Evolutionary conservation across 2,113 vertebrate species (phyloP).

Genomic region (Thymallus thymallus): DNA sequence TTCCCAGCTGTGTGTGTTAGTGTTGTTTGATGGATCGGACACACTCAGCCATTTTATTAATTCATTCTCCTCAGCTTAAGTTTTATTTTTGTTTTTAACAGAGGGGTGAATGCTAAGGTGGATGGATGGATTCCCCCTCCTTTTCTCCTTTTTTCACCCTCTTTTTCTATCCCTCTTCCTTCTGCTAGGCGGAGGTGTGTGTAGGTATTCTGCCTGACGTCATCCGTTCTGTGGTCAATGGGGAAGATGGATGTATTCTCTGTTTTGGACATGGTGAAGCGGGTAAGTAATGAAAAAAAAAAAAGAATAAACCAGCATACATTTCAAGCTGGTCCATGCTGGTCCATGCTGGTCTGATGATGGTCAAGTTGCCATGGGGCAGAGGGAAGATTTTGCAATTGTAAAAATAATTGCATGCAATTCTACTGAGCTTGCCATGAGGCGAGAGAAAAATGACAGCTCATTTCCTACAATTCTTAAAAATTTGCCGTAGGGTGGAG

Average conservation of each 20-base stretch:
- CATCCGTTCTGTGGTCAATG: conserved; percentile 69
- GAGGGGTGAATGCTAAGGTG: background rate
- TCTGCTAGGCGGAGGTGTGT: conserved; percentile 62
- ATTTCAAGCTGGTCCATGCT: no score
- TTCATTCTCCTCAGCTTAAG: background rate
- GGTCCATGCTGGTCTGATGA: no score
- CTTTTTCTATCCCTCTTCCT: no score
- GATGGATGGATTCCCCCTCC: conserved; percentile 38
- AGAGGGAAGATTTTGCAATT: no score
- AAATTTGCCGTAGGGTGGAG: no score
- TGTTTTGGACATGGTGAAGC: conserved; percentile 61
- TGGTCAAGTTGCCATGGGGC: no score
- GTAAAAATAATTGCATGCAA: no score
- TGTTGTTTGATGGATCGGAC: background rate
- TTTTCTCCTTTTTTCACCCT: conserved; percentile 32
- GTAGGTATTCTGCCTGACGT: conserved; percentile 66
- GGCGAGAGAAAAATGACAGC: no score
- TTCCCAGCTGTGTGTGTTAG: background rate
- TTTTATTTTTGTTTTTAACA: background rate
- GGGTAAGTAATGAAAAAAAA: conserved; percentile 57
- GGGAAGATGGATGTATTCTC: conserved; percentile 66
- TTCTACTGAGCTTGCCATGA: no score
- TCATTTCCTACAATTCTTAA: no score
- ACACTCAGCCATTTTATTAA: background rate
- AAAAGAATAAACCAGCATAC: no score